A percentile compares a stretch with the other conserved stretches of the same genome.
These are phyloP conservation scores for Metopolophium dirhodum DNA, from an alignment of 1,140 invertebrate species.

Conservation along the genomic window DNA sequence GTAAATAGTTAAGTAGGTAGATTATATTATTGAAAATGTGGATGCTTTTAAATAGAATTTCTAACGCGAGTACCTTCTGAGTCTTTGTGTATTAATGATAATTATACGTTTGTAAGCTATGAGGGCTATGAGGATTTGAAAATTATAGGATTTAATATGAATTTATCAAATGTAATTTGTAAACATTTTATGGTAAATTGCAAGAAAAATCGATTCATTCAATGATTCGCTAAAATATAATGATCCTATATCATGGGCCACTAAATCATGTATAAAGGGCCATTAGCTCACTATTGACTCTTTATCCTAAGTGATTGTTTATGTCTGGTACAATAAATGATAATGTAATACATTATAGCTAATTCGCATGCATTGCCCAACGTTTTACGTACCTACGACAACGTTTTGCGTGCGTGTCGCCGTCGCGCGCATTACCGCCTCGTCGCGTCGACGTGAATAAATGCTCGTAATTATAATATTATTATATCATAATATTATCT, in stretches of 20 bases:
- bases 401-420: neutral
- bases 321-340: neutral
- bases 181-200: too few species aligned
- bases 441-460: neutral
- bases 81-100: too few species aligned
- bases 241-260: too few species aligned
- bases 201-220: too few species aligned
- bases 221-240: too few species aligned
- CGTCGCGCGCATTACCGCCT: neutral
- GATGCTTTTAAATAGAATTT: neutral
- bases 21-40: neutral
- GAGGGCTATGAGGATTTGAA: too few species aligned
- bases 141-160: too few species aligned
- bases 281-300: too few species aligned
- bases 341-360: neutral
- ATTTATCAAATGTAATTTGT: too few species aligned
- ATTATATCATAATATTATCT: neutral
- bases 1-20: neutral
- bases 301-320: too few species aligned
- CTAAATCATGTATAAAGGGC: too few species aligned
- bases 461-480: neutral
- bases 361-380: neutral
- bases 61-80: neutral
- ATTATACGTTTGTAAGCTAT: too few species aligned
- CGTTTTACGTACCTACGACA: neutral